Evolutionary conservation across 2,888 invertebrate genomes (phyloP), one percentile per base, ranked within the genome.

Genomic region (Malacosoma neustria): DNA sequence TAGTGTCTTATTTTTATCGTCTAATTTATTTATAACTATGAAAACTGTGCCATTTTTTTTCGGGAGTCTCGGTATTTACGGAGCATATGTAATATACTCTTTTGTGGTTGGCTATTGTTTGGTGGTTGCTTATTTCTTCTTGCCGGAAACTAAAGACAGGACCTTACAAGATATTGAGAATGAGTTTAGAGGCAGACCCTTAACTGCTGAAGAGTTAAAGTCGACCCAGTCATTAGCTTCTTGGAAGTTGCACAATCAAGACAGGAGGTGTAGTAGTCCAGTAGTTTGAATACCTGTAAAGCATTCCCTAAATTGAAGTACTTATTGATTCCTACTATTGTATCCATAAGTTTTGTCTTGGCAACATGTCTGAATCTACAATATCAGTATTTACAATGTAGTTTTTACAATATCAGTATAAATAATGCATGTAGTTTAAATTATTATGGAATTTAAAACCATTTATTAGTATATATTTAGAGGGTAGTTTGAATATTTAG

Each of bases 101-200:
- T 42, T 39, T 1, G 51, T 77, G 1, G 54, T 79, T 1, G 51
- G 51, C 0, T 77, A 75, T 31, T 69, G 73, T 40, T 42, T 74
- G 30, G 15, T 57, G 2, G 48, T 77, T 1, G 65, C 71, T 0
- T 65, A 59, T 60, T 49, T 54, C 35, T 56, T 71, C 30, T 39
- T 80, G 3, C 80, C 80, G 0, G 80, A 80, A 46, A 80, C 80
- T 0, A 80, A 80, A 11, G 80, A 77, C 35, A 67, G 75, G 39
- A 79, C 79, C 0, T 45, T 79, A 9, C 76, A 74, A 41, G 76
- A 80, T 42, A 80, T 80, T 14, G 79, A 80, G 39, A 72, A 77
- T 13, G 77, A 75, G 49, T 79, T 80, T 30, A 61, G 74, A 40
- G 79, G 77, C 1, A 51, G 54, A 30, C 58, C 55, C 0, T 11